Evolutionary conservation across 2,113 vertebrate species (phyloP), one percentile per base, ranked within the genome.

Genomic region (Morone saxatilis): DNA sequence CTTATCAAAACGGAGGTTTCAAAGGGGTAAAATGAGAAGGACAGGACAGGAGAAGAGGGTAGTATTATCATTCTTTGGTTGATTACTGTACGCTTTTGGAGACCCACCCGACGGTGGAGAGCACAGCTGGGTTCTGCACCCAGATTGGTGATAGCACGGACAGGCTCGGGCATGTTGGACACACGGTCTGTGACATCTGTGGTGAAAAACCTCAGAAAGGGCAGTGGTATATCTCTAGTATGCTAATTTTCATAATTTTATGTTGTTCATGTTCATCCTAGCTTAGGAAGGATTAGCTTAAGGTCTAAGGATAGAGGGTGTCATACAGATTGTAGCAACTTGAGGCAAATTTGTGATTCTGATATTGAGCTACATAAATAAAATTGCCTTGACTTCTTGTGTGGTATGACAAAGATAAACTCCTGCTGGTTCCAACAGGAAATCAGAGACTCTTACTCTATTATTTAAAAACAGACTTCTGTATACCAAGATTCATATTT

Each of bases 21-120:
- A 0, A 1, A 50, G 8, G 40, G 8, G 31, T 6, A 16, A 62
- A 67, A 47, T 9, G 16, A 50, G 22, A 17, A 7, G 36, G 57
- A 72, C 90, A 94, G 90, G 92, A 93, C 76, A 1, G 73, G 76
- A 92, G 93, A 93, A 69, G 94, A 90, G 68, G 8, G 0, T 25
- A 41, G 61, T 47, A 73, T 80, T 92, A 83, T 77, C 83, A 65
- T 80, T 85, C 75, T 71, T 84, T 73, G 78, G 77, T 72, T 76
- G 57, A 71, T 75, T 78, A 62, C 62, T 4, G 25, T 63, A 36
- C 19, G 3, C 57, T 10, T 43, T 20, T 57, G 31, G 25, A 40
- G 80, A 83, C 50, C 31, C 12, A 45, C 87, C 80, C 56, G 7
- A 59, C 80, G 45, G n/a, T 45, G 19, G 16, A 22, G 71, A 79